Percentiles rank a stretch among this genome's conserved stretches.
phyloP scores from a whole-genome alignment of 2,888 invertebrate species.

The Lasioglossum villosulum region DNA sequence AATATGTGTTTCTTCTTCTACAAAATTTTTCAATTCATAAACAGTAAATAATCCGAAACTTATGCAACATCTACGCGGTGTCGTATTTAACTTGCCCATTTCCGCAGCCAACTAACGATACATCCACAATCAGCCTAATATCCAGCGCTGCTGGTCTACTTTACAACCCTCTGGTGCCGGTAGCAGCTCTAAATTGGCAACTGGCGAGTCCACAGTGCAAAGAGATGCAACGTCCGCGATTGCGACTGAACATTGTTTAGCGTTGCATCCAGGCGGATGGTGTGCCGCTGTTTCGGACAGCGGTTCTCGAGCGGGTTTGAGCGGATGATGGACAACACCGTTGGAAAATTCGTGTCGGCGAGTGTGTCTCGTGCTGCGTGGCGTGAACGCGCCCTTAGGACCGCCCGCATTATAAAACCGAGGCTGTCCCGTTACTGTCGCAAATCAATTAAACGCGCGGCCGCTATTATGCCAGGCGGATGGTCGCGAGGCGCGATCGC shows the following conservation, averaged over 20 bases:
- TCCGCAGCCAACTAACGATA: not conserved
- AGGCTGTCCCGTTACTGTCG: conserved; percentile 17
- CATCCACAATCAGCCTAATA: not conserved
- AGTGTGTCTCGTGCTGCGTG: not conserved
- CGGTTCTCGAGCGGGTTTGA: not conserved
- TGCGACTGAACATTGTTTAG: not conserved
- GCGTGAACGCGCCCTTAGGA: conserved; percentile 9
- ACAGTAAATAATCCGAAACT: not conserved
- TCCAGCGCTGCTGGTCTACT: not conserved
- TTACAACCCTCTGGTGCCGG: not conserved
- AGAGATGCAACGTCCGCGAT: conserved; percentile 1
- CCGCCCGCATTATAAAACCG: conserved; percentile 30
- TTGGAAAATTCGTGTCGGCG: not conserved
- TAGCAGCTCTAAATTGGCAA: not conserved
- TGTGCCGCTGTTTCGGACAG: not conserved
- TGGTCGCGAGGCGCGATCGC: conserved; percentile 31
- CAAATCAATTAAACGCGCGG: conserved; percentile 49
- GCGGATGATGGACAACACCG: conserved; percentile 9
- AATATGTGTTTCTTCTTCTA: not conserved
- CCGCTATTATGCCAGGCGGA: conserved; percentile 11
- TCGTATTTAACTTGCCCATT: not conserved
- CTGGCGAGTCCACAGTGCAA: not conserved
- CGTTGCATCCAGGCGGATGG: not conserved
- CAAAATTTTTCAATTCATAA: not conserved
- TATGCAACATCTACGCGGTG: not conserved